Evolutionary conservation across 1,140 invertebrate genomes (phyloP).

Genomic region (Dendrolimus kikuchii): DNA sequence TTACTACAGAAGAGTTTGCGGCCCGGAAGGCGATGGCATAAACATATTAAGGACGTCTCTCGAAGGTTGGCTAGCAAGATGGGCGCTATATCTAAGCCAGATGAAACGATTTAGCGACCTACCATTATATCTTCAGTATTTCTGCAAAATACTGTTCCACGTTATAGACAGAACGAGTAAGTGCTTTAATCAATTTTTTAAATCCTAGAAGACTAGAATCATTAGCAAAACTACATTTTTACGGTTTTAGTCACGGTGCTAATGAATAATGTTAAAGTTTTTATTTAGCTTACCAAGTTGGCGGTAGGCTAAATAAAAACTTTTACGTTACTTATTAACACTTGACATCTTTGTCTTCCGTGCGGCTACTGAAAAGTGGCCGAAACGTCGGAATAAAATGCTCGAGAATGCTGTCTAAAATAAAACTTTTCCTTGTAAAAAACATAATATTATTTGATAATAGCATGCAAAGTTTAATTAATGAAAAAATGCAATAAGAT

Average conservation of each 20-base stretch:
- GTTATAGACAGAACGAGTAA: slow-evolving; percentile 79
- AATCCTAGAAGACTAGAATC: too few species aligned
- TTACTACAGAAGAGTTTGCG: slow-evolving; percentile 61
- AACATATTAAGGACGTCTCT: slow-evolving; percentile 52
- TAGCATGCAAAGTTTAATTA: too few species aligned
- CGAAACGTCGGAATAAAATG: too few species aligned
- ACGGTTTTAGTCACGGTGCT: too few species aligned
- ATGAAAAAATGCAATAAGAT: too few species aligned
- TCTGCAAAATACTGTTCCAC: slow-evolving; percentile 81
- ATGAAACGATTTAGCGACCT: slow-evolving; percentile 74
- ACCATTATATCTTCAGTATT: slow-evolving; percentile 80
- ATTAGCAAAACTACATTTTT: too few species aligned
- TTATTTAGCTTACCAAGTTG: background rate
- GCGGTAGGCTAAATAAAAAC: background rate
- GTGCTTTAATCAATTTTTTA: slow-evolving; percentile 6
- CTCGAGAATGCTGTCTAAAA: too few species aligned
- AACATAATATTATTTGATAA: too few species aligned
- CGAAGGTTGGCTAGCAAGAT: slow-evolving; percentile 77
- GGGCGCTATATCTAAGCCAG: slow-evolving; percentile 73
- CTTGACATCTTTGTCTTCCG: too few species aligned
- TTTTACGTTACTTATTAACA: background rate
- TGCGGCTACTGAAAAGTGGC: too few species aligned
- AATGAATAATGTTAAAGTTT: too few species aligned
- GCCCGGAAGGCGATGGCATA: slow-evolving; percentile 51
- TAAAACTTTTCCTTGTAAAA: too few species aligned